Evolutionary conservation across 2,113 vertebrate genomes (phyloP), one percentile per base, ranked within the genome.

Genomic region (Thalassoma bifasciatum): DNA sequence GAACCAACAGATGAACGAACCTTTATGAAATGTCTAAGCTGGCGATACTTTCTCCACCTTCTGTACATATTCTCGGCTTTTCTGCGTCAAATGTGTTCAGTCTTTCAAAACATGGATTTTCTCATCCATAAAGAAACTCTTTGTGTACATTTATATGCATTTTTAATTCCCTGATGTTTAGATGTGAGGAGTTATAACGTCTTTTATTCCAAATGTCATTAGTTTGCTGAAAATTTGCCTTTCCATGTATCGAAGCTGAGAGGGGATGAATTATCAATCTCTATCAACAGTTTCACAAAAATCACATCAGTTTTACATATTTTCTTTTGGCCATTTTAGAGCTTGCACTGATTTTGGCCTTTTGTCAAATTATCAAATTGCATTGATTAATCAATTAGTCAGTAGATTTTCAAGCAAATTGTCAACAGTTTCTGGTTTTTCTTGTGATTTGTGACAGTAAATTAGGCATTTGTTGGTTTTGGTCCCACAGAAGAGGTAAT

Each of bases 111-210:
- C 54, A 23, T 72, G 42, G 10, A 52, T 79, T 61, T 36, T 19
- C 26, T 68, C 50, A 16, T 50, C 52, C 22, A 16, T 63, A 57
- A 70, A 42, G 46, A 51, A 63, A 56, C 34, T 70, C 17, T 70
- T 19, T 72, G 44, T 85, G 66, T 85, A 77, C 9, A 87, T 79
- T 85, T 63, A 66, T 49, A n/a, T 74, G 66, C 75, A 49, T 77
- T 86, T 76, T 60, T 66, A 73, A 76, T 46, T 58, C 30, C 37
- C 53, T 37, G 57, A 47, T 66, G 51, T 75, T 68, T 75, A 75
- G 66, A 75, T 68, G 64, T 46, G 62, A 21, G 52, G 34, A 69
- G 0, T 54, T 61, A 70, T 71, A 53, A 49, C 38, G 3, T 12
- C 17, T 38, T 64, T 65, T 51, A n/a, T n/a, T 37, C 54, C 59